phyloP scores from a whole-genome alignment of 2,888 invertebrate species.

The Branchipolynoe longqiensis region DNA sequence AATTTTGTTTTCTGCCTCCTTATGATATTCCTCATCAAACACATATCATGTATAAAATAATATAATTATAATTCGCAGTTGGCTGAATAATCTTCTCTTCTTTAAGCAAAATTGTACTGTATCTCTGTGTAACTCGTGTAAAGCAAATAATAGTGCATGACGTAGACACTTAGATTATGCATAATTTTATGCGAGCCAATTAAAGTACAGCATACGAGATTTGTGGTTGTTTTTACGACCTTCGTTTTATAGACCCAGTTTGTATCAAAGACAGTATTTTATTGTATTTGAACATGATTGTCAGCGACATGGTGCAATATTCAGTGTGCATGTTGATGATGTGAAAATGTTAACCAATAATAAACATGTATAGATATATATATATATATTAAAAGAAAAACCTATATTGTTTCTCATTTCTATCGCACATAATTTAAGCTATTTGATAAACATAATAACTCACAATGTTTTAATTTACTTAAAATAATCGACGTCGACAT shows the following conservation, averaged over 20 bases:
- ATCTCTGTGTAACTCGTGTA: not conserved
- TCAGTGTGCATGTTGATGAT: constrained; percentile 7
- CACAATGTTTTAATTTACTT: no score
- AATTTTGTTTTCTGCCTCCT: not conserved
- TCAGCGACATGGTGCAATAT: constrained; percentile 4
- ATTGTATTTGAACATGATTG: constrained; percentile 11
- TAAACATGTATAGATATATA: constrained; percentile 6
- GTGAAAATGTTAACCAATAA: constrained; percentile 6
- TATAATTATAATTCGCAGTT: constrained; percentile 13
- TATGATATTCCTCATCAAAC: not conserved
- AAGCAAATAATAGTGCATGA: constrained; percentile 13
- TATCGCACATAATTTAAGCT: no score
- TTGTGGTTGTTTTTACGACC: not conserved
- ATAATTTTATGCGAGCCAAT: not conserved
- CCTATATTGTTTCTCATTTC: no score
- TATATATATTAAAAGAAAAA: not conserved
- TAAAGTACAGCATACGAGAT: not conserved
- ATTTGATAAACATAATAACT: no score
- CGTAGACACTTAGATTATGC: not conserved
- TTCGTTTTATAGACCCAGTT: constrained; percentile 20
- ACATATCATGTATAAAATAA: constrained; percentile 49
- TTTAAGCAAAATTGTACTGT: not conserved
- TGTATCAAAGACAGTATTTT: constrained; percentile 29
- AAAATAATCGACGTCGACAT: no score
- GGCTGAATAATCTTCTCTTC: constrained; percentile 42